These are phyloP conservation scores for Plebejus anna DNA, from an alignment of 2,888 invertebrate genomes.

Conservation along the genomic window DNA sequence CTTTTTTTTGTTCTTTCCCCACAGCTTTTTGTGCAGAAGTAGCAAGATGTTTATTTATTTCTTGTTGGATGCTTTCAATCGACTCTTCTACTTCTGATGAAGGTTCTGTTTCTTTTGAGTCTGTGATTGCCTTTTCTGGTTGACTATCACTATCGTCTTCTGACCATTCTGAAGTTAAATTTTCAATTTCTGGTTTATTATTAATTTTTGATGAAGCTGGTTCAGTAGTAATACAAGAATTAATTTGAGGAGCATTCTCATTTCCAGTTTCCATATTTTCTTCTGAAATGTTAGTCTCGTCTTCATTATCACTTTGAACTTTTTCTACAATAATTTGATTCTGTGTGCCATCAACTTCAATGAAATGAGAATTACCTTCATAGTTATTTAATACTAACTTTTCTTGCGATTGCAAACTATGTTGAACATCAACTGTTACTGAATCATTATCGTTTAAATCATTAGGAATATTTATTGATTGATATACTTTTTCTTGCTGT, in stretches of 20 bases:
- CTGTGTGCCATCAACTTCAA: not conserved
- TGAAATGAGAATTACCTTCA: not conserved
- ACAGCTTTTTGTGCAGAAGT: constrained; percentile 30
- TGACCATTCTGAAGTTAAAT: constrained; percentile 62
- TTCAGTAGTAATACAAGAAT: constrained; percentile 20
- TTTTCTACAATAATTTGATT: constrained; percentile 6
- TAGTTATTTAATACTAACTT: not conserved
- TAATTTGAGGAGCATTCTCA: not conserved
- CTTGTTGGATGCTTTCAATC: constrained; percentile 71
- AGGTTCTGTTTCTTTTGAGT: constrained; percentile 37
- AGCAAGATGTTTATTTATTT: constrained; percentile 62
- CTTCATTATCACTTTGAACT: not conserved
- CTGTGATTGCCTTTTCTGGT: constrained; percentile 32
- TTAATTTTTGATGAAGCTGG: constrained; percentile 37
- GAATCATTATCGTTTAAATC: constrained; percentile 22
- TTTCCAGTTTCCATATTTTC: constrained; percentile 8
- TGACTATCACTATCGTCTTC: constrained; percentile 56
- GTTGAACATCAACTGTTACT: constrained; percentile 1
- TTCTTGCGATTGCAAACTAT: not conserved
- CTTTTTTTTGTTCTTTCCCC: constrained; percentile 12
- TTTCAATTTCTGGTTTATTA: constrained; percentile 51
- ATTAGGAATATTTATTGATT: constrained; percentile 24
- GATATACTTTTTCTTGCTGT: constrained; percentile 2
- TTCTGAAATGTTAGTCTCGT: not conserved
- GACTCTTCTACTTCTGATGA: constrained; percentile 60